Evolutionary conservation across 2,113 vertebrate species (phyloP), one percentile per base, ranked within the genome.

Genomic region (Lophura nycthemera): DNA sequence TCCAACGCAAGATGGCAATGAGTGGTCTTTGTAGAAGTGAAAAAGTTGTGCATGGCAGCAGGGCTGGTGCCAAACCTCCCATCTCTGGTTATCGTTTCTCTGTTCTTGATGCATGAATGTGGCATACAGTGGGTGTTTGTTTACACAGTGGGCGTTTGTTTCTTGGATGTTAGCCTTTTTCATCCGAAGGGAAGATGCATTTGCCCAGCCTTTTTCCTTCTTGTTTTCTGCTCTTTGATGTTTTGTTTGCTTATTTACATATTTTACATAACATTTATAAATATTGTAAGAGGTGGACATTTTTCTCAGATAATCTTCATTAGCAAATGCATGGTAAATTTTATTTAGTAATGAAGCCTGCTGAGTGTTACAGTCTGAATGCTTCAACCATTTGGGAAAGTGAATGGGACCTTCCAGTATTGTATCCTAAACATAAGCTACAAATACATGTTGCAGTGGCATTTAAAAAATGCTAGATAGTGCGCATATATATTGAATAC

Each of bases 1-100:
- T 82, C 57, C 76, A 88, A 56, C 96, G 3, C 94, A 42, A 97
- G 97, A 87, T 96, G 97, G 97, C 97, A 97, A 96, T 95, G 89
- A 90, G 93, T 75, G 90, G 87, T 96, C 88, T 93, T 86, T 80
- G 42, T 36, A 50, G 61, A 64, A 63, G 56, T 70, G 52, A 36
- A 78, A 78, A 95, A 94, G 97, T 89, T 90, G 92, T 88, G 81
- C 8, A 14, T 47, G 83, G 9, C 16, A 73, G 63, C 48, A 32
- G 47, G 69, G 89, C 95, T 70, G 88, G 11, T 76, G 95, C 94
- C 50, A 20, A 72, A 74, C 95, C 79, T 94, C 94, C 88, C 9
- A 25, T 89, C 90, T 94, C 88, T 96, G 95, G 87, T 97, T 94
- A 85, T 89, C 71, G 32, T 95, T 92, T 91, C 87, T 86, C 90